Evolutionary conservation across 2,888 invertebrate species (phyloP), one percentile per base, ranked within the genome.

Genomic region (Steinernema scapterisci): DNA sequence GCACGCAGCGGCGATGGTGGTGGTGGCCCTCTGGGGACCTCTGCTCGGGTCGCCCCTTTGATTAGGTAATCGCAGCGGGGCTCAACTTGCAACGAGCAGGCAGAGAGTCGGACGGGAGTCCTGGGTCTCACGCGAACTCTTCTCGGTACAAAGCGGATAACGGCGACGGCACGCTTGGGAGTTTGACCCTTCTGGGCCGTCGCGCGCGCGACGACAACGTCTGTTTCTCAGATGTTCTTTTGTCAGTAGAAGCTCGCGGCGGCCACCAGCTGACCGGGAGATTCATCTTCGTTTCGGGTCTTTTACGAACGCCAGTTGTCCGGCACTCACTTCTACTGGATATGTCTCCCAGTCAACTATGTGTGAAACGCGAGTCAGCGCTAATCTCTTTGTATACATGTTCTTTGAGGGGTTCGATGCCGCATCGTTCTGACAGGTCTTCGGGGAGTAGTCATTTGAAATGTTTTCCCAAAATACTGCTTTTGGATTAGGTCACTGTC

Each of bases 191-290:
- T n/a, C n/a, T n/a, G n/a, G n/a, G n/a, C n/a, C n/a, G n/a, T n/a
- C n/a, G n/a, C n/a, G n/a, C 31, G 63, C 54, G 48, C n/a, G 13
- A 19, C 21, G 52, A n/a, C n/a, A 9, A 52, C 52, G 63, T 63
- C 63, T 63, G 63, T 63, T 63, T 63, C 31, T 63, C 63, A 63
- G 27, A 63, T 63, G 63, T 63, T 63, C 63, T 63, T 63, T 63
- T 27, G 63, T 48, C 7, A 16, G 21, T 63, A 3, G 63, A 48
- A 19, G 13, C 48, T 48, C 5, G 19, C 48, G n/a, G 48, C n/a
- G n/a, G 31, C 63, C 38, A 38, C 63, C 31, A 27, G 63, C 63
- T 63, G 63, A 63, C 63, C 63, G 31, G 63, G 63, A 13, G 38
- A 31, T 31, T 63, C 63, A 54, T 54, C 54, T 54, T 54, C 54